These are phyloP conservation scores for Mechanitis messenoides DNA, from an alignment of 2,888 invertebrate genomes.

Conservation along the genomic window DNA sequence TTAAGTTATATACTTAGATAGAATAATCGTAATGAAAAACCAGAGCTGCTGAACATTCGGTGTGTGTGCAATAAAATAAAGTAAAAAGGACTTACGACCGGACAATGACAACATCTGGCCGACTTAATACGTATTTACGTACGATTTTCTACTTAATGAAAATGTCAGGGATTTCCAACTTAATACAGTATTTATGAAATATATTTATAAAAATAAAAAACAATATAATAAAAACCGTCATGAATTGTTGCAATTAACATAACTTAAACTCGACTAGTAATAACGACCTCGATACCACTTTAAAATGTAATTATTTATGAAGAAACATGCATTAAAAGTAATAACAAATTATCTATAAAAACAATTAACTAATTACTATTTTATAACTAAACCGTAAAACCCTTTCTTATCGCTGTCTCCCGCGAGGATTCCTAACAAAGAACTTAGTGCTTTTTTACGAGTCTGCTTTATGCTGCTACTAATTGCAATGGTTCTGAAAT, in stretches of 20 bases:
- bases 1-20: not conserved
- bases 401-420: conserved; percentile 43
- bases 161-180: conserved; percentile 39
- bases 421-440: conserved; percentile 42
- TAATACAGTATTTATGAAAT: not conserved
- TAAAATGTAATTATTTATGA: not conserved
- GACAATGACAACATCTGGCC: conserved; percentile 45
- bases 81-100: conserved; percentile 62
- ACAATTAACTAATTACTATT: conserved; percentile 14
- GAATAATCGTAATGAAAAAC: conserved; percentile 11
- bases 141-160: conserved; percentile 52
- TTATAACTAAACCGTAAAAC: conserved; percentile 31
- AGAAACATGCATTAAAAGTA: not conserved
- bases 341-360: conserved; percentile 8
- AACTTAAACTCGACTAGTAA: too few species aligned
- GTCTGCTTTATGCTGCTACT: conserved; percentile 34
- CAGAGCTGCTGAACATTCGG: conserved; percentile 33
- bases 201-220: not conserved
- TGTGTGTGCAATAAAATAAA: conserved; percentile 48
- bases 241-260: too few species aligned
- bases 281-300: too few species aligned
- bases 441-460: conserved; percentile 44
- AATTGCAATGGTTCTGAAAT: conserved; percentile 33
- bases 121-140: conserved; percentile 50
- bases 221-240: too few species aligned